Conservation (phyloP, 64 coral and sea anemone species). For the Pocillopora verrucosa region DNA sequence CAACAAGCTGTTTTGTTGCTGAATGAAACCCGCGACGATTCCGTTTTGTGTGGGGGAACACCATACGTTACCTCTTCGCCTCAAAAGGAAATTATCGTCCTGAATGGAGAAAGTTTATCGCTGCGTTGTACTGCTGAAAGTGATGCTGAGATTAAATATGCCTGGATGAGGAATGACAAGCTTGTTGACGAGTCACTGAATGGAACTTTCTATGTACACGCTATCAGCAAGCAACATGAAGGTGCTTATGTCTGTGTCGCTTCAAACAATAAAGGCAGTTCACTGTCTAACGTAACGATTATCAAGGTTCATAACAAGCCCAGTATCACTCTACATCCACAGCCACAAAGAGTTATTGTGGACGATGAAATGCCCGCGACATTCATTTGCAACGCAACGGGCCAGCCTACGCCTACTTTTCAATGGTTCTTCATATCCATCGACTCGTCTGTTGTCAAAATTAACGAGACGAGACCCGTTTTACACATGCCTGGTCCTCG, state of each 20-base stretch:
- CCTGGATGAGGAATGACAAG: constrained; percentile 26
- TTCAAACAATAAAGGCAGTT: constrained; percentile 48
- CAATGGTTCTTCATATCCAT: constrained; percentile 33
- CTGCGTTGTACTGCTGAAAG: constrained; percentile 19
- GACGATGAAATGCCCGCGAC: not conserved
- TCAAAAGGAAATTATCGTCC: not conserved
- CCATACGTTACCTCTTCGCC: not conserved
- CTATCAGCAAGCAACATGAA: not conserved
- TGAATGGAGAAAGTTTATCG: constrained; percentile 7
- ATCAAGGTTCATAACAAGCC: constrained; percentile 30
- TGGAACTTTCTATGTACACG: constrained; percentile 18
- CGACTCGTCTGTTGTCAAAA: not conserved
- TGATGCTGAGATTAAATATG: not conserved
- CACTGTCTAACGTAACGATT: constrained; percentile 1
- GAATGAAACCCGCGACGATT: constrained; percentile 12
- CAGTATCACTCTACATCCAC: constrained; percentile 19
- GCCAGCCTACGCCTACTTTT: constrained; percentile 25
- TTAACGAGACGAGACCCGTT: constrained; percentile 26
- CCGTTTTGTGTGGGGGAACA: constrained; percentile 19
- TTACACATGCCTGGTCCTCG: constrained; percentile 6
- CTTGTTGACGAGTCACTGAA: not conserved
- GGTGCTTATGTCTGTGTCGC: constrained; percentile 40
- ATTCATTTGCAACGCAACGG: constrained; percentile 46
- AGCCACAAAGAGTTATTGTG: constrained; percentile 1
- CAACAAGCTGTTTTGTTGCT: not conserved